Percentiles rank a stretch among this genome's conserved stretches.
Conservation (phyloP, 2,797 vertebrate genomes). For the Fringilla coelebs region DNA sequence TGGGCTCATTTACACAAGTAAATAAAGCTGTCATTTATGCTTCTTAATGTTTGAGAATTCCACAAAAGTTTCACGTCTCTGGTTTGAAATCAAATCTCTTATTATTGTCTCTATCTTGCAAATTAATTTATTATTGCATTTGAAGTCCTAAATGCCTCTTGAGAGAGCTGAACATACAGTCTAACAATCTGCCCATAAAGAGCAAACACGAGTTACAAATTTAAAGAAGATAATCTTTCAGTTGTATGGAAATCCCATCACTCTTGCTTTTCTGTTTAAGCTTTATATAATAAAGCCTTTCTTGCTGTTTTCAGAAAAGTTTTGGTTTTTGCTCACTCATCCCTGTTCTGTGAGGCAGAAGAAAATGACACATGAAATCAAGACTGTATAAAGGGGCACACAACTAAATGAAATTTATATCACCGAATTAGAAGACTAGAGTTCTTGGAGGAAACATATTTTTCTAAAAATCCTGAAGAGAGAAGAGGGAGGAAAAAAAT, state of each 20-base stretch:
- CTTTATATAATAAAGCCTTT: constrained; percentile 23
- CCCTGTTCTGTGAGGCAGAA: not conserved
- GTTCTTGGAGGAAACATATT: not conserved
- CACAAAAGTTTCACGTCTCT: not conserved
- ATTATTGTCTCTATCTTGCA: constrained; percentile 46
- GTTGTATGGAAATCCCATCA: constrained; percentile 48
- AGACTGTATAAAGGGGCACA: not conserved
- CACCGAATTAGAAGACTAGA: not conserved
- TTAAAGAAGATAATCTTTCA: constrained; percentile 67
- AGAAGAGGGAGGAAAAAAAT: not conserved
- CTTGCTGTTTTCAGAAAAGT: constrained; percentile 13
- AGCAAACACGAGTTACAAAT: constrained; percentile 61
- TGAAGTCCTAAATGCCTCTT: constrained; percentile 53
- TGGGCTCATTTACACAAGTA: not conserved
- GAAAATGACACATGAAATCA: not conserved
- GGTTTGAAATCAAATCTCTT: constrained; percentile 11
- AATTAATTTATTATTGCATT: constrained; percentile 61
- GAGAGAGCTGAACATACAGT: constrained; percentile 36
- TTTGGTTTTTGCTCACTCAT: constrained; percentile 38
- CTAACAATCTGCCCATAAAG: constrained; percentile 59
- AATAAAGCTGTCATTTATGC: constrained; percentile 17
- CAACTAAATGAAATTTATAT: not conserved
- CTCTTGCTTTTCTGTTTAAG: constrained; percentile 66
- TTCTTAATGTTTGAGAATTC: constrained; percentile 18
- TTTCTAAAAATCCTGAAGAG: not conserved